phyloP scores from a whole-genome alignment of 2,888 invertebrate species.

The Lacanobia wlatinum region DNA sequence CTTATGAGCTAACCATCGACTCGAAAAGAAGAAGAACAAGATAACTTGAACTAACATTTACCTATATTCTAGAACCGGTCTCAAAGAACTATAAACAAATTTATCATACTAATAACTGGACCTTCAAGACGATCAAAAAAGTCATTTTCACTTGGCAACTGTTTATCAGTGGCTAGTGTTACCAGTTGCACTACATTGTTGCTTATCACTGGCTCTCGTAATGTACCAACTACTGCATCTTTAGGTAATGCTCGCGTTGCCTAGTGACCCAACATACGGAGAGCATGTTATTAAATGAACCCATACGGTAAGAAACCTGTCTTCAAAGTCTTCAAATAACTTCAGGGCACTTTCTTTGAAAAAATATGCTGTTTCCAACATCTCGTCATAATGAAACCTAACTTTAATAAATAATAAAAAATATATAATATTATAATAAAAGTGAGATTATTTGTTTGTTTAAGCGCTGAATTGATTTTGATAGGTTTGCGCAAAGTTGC shows the following conservation, averaged over 20 bases:
- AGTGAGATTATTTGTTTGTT: too few species aligned
- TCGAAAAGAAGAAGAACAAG: background rate
- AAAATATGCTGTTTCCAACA: too few species aligned
- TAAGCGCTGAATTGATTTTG: too few species aligned
- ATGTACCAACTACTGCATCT: background rate
- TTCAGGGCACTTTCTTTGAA: too few species aligned
- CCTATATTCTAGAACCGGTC: background rate
- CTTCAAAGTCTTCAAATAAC: background rate
- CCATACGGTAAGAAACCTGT: too few species aligned
- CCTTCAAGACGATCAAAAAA: background rate
- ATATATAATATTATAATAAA: too few species aligned
- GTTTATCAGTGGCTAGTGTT: conserved; percentile 24
- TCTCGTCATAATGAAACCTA: too few species aligned
- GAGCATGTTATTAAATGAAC: background rate
- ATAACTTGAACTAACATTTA: background rate
- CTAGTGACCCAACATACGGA: background rate
- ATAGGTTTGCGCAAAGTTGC: too few species aligned
- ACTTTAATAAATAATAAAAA: too few species aligned
- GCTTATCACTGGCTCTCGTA: conserved; percentile 25
- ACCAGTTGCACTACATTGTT: conserved; percentile 24
- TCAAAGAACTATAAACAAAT: conserved; percentile 1
- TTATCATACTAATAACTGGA: background rate
- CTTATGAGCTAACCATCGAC: too few species aligned
- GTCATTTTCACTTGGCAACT: conserved; percentile 15
- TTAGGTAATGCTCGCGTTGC: background rate